Evolutionary conservation across 2,888 invertebrate genomes (phyloP), one percentile per base, ranked within the genome.

Genomic region (Teleogryllus oceanicus): DNA sequence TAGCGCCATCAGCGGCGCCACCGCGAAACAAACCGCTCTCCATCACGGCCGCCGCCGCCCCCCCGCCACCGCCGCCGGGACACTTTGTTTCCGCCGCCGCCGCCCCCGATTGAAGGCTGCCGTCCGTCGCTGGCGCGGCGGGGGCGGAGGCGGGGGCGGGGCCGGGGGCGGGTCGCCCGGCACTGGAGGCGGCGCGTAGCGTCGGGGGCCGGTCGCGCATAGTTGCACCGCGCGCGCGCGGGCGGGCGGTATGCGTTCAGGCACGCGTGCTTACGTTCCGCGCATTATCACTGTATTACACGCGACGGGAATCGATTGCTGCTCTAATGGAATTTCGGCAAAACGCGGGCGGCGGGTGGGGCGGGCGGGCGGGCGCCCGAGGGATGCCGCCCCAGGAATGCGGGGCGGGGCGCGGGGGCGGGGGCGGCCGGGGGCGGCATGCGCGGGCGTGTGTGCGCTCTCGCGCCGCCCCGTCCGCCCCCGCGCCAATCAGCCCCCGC

Each of bases 331-430:
- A 62, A 62, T 62, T 62, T 62, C 62, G 62, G 62, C 62, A 62
- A 62, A 62, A 62, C 62, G 62, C 62, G 62, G 62, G 8, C 16
- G 62, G 62, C 16, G 62, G 62, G 62, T 5, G 8, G 62, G 62
- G n/a, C 13, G n/a, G 62, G 62, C 3, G 62, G 62, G n/a, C 62
- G 62, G 16, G n/a, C n/a, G 62, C n/a, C n/a, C 16, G 62, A 62
- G 37, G 37, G 62, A 62, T 62, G 62, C 62, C 62, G 62, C 62
- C 37, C 62, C n/a, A 62, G 62, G 62, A 62, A 62, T 62, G 62
- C 62, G 80, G 80, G 80, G 78, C 78, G 76, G 78, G 77, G 78
- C 78, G 78, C 74, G 76, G 76, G 80, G 74, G 77, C 50, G 77
- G 74, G 50, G 79, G n/a, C 20, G 81, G 78, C 76, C 11, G 74